These are phyloP conservation scores for Trachymyrmex cornetzi DNA, from an alignment of 1,140 invertebrate genomes.

Conservation along the genomic window DNA sequence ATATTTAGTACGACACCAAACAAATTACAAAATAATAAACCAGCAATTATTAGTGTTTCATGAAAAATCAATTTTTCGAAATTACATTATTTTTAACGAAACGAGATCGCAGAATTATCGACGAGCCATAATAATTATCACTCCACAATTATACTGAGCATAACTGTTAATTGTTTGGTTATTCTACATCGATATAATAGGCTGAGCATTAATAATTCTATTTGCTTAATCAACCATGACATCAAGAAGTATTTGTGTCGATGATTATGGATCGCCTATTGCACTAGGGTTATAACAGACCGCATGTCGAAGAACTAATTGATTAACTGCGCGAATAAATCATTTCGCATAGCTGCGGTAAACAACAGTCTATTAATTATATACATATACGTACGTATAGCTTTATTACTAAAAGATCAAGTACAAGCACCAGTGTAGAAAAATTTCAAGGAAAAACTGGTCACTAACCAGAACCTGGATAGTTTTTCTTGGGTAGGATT, in stretches of 20 bases:
- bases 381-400: background rate
- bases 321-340: slow-evolving; percentile 59
- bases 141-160: slow-evolving; percentile 44
- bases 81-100: slow-evolving; percentile 27
- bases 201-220: slow-evolving; percentile 69
- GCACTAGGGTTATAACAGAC: slow-evolving; percentile 38
- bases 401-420: background rate
- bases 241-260: slow-evolving; percentile 41
- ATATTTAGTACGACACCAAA: background rate
- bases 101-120: slow-evolving; percentile 40
- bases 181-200: slow-evolving; percentile 61
- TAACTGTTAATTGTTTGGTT: slow-evolving; percentile 63
- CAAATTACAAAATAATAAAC: slow-evolving; percentile 5
- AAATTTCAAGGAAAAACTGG: no score
- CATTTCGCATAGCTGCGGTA: slow-evolving; percentile 23
- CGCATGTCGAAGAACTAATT: slow-evolving; percentile 43
- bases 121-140: slow-evolving; percentile 38
- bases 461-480: no score
- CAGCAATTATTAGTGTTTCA: background rate
- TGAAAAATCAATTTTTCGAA: slow-evolving; percentile 3
- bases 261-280: slow-evolving; percentile 59
- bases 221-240: slow-evolving; percentile 68
- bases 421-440: no score
- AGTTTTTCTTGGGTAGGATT: no score
- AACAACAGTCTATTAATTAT: slow-evolving; percentile 44